Conservation (phyloP, 2,113 vertebrate genomes). For the Phaethornis superciliosus region DNA sequence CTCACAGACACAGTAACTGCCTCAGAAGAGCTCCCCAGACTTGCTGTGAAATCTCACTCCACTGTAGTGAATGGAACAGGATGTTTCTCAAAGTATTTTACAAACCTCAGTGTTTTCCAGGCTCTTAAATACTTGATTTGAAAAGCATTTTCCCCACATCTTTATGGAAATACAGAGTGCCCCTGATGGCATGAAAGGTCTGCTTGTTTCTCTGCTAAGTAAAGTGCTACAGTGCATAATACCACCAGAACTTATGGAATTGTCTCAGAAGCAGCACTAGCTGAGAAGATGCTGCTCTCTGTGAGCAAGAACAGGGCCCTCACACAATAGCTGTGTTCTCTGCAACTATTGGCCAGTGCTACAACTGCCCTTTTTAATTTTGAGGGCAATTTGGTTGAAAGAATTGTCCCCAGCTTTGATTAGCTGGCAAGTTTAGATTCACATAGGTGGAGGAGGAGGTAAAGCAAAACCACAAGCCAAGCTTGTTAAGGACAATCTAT, state of each 20-base stretch:
- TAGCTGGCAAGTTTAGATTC: neutral
- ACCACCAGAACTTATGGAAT: accelerated
- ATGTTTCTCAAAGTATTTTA: neutral
- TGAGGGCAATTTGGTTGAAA: neutral
- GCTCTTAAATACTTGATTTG: neutral
- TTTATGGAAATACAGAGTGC: neutral
- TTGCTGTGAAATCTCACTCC: neutral
- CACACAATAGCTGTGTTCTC: neutral
- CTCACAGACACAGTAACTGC: neutral
- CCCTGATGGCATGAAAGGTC: neutral
- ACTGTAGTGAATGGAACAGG: neutral
- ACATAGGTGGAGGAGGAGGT: neutral
- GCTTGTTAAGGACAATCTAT: neutral
- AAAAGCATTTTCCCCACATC: neutral
- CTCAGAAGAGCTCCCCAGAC: neutral
- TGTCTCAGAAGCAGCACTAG: neutral
- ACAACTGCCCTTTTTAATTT: neutral
- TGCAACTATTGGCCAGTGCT: neutral
- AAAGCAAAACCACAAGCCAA: neutral
- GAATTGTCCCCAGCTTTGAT: neutral
- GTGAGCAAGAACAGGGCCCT: neutral
- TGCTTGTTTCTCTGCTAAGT: neutral
- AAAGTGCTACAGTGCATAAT: neutral
- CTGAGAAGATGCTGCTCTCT: neutral
- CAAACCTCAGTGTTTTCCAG: neutral